Evolutionary conservation across 1,140 invertebrate species (phyloP).

Genomic region (Nautilus pompilius): DNA sequence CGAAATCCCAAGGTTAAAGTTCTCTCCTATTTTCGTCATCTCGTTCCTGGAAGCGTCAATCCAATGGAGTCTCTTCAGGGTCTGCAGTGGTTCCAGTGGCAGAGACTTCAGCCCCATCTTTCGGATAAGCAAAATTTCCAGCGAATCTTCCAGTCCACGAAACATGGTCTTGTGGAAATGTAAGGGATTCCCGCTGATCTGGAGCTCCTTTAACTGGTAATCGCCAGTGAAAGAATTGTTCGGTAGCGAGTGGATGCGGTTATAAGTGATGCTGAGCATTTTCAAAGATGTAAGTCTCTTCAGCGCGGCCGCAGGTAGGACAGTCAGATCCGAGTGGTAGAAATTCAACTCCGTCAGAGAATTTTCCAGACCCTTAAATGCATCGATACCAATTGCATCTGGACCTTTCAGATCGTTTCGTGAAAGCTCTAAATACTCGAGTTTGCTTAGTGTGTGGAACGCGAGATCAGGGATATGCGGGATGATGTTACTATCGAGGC

Average conservation of each 20-base stretch:
- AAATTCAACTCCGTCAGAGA: conserved; percentile 12
- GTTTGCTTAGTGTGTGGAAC: conserved; percentile 2
- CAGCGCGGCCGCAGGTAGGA: conserved; percentile 6
- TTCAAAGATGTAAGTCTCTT: conserved; percentile 1
- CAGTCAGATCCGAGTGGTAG: conserved; percentile 8
- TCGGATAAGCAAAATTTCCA: conserved; percentile 14
- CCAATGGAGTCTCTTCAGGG: conserved; percentile 6
- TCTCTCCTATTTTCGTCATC: not conserved
- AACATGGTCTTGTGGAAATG: conserved; percentile 12
- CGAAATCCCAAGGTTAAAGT: not conserved
- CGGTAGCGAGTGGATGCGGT: conserved; percentile 10
- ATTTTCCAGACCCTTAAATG: conserved; percentile 14
- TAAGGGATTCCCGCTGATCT: conserved; percentile 13
- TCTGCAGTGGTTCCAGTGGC: conserved; percentile 4
- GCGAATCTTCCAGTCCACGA: conserved; percentile 11
- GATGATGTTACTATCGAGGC: conserved; percentile 14
- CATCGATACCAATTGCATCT: conserved; percentile 9
- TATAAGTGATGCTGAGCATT: conserved; percentile 12
- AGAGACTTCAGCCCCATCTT: conserved; percentile 8
- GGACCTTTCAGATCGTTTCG: conserved; percentile 12
- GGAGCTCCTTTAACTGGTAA: conserved; percentile 9
- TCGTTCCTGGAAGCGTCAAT: conserved; percentile 14
- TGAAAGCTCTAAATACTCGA: conserved; percentile 12
- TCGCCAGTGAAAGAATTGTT: conserved; percentile 12
- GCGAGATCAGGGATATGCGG: conserved; percentile 5